These are phyloP conservation scores for Thermophis baileyi DNA, from an alignment of 2,113 vertebrate genomes.

Conservation along the genomic window DNA sequence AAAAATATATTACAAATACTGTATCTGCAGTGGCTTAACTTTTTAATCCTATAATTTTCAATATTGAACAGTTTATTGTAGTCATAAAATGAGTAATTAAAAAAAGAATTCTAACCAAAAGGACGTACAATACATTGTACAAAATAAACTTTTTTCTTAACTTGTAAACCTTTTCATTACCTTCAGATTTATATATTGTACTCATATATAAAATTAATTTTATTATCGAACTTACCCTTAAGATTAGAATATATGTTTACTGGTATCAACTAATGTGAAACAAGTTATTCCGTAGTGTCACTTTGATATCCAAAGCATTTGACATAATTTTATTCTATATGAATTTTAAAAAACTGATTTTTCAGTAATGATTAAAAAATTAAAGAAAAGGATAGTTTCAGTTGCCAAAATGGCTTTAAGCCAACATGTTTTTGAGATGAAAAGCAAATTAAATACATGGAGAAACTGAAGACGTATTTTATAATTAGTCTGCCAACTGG, in stretches of 20 bases:
- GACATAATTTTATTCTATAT: not conserved
- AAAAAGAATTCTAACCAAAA: constrained; percentile 2
- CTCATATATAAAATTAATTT: constrained; percentile 12
- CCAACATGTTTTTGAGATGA: not conserved
- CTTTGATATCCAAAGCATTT: not conserved
- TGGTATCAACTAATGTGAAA: not conserved
- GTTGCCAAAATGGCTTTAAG: not conserved
- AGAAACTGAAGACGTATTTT: not conserved
- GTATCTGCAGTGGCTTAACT: constrained; percentile 23
- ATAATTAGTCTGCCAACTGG: not conserved
- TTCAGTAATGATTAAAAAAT: not conserved
- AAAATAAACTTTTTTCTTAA: not conserved
- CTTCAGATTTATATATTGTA: not conserved
- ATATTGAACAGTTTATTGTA: not conserved
- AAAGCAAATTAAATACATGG: not conserved
- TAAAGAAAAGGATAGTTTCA: not conserved
- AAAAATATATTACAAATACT: constrained; percentile 40
- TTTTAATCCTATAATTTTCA: not conserved
- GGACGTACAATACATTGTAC: not conserved
- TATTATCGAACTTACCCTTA: constrained; percentile 10
- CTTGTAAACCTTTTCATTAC: not conserved
- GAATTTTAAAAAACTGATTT: not conserved
- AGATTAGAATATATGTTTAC: not conserved
- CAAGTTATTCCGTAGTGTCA: not conserved
- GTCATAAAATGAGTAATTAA: constrained; percentile 10